These are phyloP conservation scores for Diarsia brunnea DNA, from an alignment of 2,888 invertebrate species.

Conservation along the genomic window DNA sequence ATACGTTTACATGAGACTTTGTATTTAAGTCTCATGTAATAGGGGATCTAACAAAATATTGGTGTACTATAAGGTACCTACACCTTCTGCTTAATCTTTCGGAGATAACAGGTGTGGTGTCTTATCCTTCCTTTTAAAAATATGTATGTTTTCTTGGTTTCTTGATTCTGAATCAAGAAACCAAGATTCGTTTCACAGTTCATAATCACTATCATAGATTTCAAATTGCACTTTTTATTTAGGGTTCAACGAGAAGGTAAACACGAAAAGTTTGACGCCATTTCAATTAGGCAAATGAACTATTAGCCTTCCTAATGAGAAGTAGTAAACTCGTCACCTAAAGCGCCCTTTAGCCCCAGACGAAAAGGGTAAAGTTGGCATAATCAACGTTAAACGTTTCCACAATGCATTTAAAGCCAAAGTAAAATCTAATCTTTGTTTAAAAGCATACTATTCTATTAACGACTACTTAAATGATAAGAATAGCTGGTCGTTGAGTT, in stretches of 20 bases:
- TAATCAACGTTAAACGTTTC: background rate
- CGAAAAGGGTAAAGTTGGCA: background rate
- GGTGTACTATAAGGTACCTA: background rate
- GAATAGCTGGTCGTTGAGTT: too few relatives aligned
- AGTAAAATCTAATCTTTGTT: too few relatives aligned
- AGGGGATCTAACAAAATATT: too few relatives aligned
- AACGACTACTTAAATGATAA: too few relatives aligned
- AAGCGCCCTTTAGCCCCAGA: background rate
- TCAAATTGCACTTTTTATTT: background rate
- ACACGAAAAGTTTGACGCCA: background rate
- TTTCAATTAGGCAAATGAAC: slow-evolving; percentile 1
- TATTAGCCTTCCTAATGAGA: slow-evolving; percentile 7
- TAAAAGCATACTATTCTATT: too few relatives aligned
- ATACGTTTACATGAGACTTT: background rate
- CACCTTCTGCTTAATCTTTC: background rate
- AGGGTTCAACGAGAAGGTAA: background rate
- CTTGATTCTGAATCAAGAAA: background rate
- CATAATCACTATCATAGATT: background rate
- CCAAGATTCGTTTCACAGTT: background rate
- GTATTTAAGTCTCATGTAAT: too few relatives aligned
- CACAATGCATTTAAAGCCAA: too few relatives aligned
- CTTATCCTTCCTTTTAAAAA: background rate
- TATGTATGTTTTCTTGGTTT: too few relatives aligned
- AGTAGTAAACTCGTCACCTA: slow-evolving; percentile 1
- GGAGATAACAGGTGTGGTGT: background rate